A percentile compares a stretch with the other conserved stretches of the same genome.
These are phyloP conservation scores for Drosophila vallismaia DNA, from an alignment of 2,888 invertebrate species.

Conservation along the genomic window DNA sequence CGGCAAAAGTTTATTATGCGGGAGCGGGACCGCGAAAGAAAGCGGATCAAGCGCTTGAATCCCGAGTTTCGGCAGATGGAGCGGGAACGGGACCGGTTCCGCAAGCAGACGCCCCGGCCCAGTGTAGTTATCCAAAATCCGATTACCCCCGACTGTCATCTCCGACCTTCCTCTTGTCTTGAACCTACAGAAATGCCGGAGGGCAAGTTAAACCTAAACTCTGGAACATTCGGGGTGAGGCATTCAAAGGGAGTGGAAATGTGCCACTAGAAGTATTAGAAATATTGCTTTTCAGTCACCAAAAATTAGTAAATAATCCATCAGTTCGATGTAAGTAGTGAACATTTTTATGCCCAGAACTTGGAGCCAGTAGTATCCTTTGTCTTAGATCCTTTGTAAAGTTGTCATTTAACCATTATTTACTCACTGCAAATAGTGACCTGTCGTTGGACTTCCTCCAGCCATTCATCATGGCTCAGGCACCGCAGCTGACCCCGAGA, in stretches of 20 bases:
- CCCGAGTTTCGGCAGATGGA: slow-evolving; percentile 80
- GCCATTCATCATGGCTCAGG: slow-evolving; percentile 87
- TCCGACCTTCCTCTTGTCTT: slow-evolving; percentile 39
- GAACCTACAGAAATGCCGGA: slow-evolving; percentile 25
- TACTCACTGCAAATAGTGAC: slow-evolving; percentile 88
- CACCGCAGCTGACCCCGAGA: slow-evolving; percentile 81
- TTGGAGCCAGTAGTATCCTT: no score
- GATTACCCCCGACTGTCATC: slow-evolving; percentile 15
- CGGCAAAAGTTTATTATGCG: slow-evolving; percentile 79
- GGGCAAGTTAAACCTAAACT: slow-evolving; percentile 14
- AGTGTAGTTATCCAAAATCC: slow-evolving; percentile 68
- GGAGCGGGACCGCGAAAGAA: slow-evolving; percentile 76
- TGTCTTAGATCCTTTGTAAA: no score
- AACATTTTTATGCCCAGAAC: no score
- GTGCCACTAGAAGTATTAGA: not conserved
- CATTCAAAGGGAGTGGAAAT: not conserved
- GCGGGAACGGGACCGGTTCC: slow-evolving; percentile 78
- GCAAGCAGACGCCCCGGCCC: slow-evolving; percentile 79
- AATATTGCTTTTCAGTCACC: not conserved
- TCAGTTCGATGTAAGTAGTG: not conserved
- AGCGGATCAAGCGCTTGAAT: slow-evolving; percentile 76
- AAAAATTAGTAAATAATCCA: not conserved
- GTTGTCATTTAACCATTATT: not conserved
- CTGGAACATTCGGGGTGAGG: slow-evolving; percentile 1
- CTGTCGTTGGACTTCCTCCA: slow-evolving; percentile 86